Percentiles rank a stretch among this genome's conserved stretches.
These are phyloP conservation scores for Limnephilus auricula DNA, from an alignment of 2,888 invertebrate species.

Conservation along the genomic window DNA sequence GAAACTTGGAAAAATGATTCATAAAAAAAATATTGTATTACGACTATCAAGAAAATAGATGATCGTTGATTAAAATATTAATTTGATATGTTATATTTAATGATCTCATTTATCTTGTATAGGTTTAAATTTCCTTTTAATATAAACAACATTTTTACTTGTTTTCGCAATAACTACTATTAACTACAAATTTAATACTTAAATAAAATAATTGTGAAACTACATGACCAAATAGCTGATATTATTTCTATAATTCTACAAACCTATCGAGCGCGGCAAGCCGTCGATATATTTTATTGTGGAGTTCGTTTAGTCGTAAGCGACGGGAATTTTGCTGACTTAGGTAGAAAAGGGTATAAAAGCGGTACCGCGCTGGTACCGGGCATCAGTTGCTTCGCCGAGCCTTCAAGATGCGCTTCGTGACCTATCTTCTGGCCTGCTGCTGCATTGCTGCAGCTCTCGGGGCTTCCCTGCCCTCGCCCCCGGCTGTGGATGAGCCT, in stretches of 20 bases:
- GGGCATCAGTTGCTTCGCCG: conserved; percentile 1
- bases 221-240: neutral
- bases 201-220: neutral
- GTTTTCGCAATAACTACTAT: neutral
- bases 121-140: too few species aligned
- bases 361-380: neutral
- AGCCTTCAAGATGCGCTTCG: conserved; percentile 55
- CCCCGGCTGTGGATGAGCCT: conserved; percentile 10
- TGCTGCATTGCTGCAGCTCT: conserved; percentile 48
- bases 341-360: conserved; percentile 49
- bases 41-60: neutral
- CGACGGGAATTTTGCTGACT: conserved; percentile 45
- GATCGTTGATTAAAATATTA: neutral
- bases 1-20: neutral
- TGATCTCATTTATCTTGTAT: neutral
- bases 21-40: neutral
- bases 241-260: neutral
- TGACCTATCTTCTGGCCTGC: conserved; percentile 39
- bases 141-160: neutral
- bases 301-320: neutral
- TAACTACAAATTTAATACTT: neutral
- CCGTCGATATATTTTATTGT: neutral
- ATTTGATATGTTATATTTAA: neutral
- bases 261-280: neutral
- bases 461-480: neutral